Percentiles rank a stretch among this genome's conserved stretches.
phyloP scores from a whole-genome alignment of 2,888 invertebrate species.

The Diarsia brunnea region DNA sequence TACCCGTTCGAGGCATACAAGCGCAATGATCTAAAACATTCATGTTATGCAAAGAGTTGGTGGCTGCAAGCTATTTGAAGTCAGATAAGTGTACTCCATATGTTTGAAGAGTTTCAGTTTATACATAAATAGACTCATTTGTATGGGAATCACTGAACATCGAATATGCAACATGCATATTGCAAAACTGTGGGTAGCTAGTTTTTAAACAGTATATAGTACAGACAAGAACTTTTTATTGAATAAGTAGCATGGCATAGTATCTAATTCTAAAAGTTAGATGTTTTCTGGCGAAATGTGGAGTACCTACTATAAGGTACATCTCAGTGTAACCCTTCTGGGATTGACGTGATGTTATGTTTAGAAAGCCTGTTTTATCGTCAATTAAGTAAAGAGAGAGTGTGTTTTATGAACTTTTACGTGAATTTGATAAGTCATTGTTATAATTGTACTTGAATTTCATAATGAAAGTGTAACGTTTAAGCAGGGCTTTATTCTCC shows the following conservation, averaged over 20 bases:
- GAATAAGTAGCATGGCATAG: background rate
- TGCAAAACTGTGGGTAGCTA: background rate
- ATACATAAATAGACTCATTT: constrained; percentile 33
- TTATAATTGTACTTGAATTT: background rate
- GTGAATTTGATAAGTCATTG: background rate
- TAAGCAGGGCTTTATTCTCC: constrained; percentile 18
- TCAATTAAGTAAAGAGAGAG: background rate
- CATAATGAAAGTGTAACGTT: background rate
- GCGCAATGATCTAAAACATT: background rate
- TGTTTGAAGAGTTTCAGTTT: constrained; percentile 9
- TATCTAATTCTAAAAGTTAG: background rate
- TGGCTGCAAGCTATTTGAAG: background rate
- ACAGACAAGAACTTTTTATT: background rate
- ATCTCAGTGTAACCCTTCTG: too few species aligned
- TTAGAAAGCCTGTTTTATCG: background rate
- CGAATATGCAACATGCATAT: constrained; percentile 14
- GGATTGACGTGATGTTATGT: background rate
- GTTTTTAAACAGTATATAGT: background rate
- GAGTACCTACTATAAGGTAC: too few species aligned
- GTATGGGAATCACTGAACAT: constrained; percentile 39
- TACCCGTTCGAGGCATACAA: background rate
- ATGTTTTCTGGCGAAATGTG: background rate
- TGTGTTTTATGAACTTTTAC: background rate
- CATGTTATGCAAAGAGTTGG: constrained; percentile 13
- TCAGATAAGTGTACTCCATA: constrained; percentile 15